These are phyloP conservation scores for Diphyllodes magnificus DNA, from an alignment of 2,113 vertebrate genomes.

Conservation along the genomic window DNA sequence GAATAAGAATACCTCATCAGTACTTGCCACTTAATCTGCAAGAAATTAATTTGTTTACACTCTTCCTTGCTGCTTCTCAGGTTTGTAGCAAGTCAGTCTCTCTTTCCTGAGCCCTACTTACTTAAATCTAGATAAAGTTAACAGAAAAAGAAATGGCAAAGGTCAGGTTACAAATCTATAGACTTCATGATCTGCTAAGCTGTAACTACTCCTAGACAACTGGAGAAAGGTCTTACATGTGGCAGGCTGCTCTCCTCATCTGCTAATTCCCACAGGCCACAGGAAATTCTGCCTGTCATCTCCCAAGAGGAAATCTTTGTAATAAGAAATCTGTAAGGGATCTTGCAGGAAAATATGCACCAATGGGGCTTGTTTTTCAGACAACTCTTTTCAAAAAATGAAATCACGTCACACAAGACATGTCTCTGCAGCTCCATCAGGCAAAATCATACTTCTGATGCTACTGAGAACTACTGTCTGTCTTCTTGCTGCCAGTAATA, in stretches of 20 bases:
- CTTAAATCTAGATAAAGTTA: background rate
- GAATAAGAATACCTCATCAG: background rate
- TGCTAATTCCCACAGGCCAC: background rate
- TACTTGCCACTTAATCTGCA: background rate
- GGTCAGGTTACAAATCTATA: background rate
- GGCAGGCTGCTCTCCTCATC: background rate
- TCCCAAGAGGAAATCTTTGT: background rate
- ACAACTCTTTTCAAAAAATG: background rate
- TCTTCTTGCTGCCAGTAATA: background rate
- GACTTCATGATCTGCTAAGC: background rate
- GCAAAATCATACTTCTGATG: background rate
- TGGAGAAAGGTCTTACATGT: background rate
- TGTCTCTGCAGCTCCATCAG: background rate
- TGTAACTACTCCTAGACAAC: background rate
- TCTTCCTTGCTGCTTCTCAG: background rate
- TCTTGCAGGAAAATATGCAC: rapidly evolving
- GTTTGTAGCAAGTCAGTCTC: background rate
- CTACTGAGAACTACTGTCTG: background rate
- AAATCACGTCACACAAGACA: background rate
- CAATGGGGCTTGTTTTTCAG: background rate
- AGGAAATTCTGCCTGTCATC: background rate
- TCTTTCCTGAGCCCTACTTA: background rate
- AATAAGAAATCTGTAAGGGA: background rate
- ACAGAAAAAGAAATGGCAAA: background rate
- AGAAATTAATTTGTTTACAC: background rate